phyloP scores from a whole-genome alignment of 1,140 invertebrate genomes.

The honey bee (Apis mellifera) region Amel_HAv3.1 CM009942.2:7170501-7171000 shows the following conservation, averaged over 20 bases:
- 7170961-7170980: slow-evolving; percentile 47
- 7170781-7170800: background rate
- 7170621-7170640: background rate
- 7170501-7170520: background rate
- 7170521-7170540: background rate
- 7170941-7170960: slow-evolving; percentile 73
- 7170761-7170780: background rate
- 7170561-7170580: background rate
- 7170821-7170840: slow-evolving; percentile 23
- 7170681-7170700: no score
- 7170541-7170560: no score
- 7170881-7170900: slow-evolving; percentile 36
- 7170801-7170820: slow-evolving; percentile 4
- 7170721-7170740: background rate
- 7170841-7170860: slow-evolving; percentile 33
- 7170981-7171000: slow-evolving; percentile 58
- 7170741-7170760: background rate
- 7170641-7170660: no score
- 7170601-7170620: no score
- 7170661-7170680: background rate
- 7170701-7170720: no score
- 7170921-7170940: slow-evolving; percentile 77
- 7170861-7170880: background rate
- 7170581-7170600: background rate
- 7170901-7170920: slow-evolving; percentile 61